phyloP scores from a whole-genome alignment of 2,888 invertebrate species.

The Stegophylla sp. region DNA sequence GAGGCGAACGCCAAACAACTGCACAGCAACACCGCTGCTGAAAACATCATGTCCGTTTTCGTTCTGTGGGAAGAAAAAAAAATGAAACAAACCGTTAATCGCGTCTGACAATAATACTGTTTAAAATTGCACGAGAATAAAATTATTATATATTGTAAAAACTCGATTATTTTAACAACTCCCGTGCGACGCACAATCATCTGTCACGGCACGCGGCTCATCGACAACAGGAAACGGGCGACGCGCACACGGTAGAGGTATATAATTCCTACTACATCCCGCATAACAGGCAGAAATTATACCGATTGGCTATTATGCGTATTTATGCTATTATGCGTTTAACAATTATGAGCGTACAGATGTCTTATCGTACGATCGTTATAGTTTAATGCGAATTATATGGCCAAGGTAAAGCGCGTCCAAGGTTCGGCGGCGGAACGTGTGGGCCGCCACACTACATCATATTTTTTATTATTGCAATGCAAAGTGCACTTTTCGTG shows the following conservation, averaged over 20 bases:
- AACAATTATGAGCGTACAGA: neutral
- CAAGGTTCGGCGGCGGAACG: too few species aligned
- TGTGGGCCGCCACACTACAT: too few species aligned
- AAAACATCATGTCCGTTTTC: constrained; percentile 1
- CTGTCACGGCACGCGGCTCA: neutral
- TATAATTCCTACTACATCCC: too few species aligned
- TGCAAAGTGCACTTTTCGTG: too few species aligned
- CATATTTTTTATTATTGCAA: too few species aligned
- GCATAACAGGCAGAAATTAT: too few species aligned
- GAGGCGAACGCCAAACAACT: constrained; percentile 20
- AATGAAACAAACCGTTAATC: neutral
- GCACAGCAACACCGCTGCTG: neutral
- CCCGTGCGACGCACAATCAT: too few species aligned
- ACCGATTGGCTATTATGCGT: neutral
- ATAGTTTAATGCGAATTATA: too few species aligned
- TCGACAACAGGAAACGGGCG: neutral
- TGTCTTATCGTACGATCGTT: neutral
- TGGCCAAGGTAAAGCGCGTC: neutral
- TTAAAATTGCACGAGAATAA: too few species aligned
- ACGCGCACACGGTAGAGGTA: too few species aligned
- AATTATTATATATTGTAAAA: neutral
- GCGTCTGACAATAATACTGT: too few species aligned
- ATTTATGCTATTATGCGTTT: neutral
- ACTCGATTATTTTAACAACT: neutral
- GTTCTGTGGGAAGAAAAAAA: constrained; percentile 8